Evolutionary conservation across 1,140 invertebrate species (phyloP).

Genomic region (Nasonia vitripennis): DNA sequence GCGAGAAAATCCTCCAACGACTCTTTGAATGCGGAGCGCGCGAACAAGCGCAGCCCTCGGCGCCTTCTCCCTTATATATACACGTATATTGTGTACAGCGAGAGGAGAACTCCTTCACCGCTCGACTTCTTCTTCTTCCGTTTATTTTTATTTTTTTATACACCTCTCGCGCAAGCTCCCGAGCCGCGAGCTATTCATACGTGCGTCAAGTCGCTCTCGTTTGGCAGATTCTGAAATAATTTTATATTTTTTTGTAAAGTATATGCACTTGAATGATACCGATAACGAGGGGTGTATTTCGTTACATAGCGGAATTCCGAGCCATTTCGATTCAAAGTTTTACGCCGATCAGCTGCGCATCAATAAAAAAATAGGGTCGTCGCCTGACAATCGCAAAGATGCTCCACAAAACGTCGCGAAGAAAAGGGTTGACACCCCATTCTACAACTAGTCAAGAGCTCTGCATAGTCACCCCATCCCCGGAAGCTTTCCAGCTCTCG

Average conservation of each 20-base stretch:
- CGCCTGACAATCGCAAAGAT: not conserved
- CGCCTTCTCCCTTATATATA: constrained; percentile 2
- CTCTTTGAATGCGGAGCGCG: constrained; percentile 10
- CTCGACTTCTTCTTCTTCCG: not conserved
- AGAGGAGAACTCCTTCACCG: not conserved
- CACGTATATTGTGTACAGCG: not conserved
- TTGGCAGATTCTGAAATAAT: not conserved
- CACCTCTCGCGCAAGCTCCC: not conserved
- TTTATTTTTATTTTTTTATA: constrained; percentile 6
- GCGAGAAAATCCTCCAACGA: constrained; percentile 21
- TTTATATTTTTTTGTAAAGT: not conserved
- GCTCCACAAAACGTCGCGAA: not conserved
- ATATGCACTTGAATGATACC: no score
- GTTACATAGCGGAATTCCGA: no score
- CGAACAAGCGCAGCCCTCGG: constrained; percentile 19
- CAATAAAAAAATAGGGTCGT: constrained; percentile 14
- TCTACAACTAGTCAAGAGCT: not conserved
- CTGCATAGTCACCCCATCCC: not conserved
- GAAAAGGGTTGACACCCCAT: constrained; percentile 25
- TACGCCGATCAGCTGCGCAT: no score
- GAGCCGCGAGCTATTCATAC: not conserved
- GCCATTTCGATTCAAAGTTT: no score
- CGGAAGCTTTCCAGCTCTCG: not conserved
- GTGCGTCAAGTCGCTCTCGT: not conserved
- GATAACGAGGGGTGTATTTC: no score